phyloP scores from a whole-genome alignment of 2,113 vertebrate species.

The Prolemur simus region DNA sequence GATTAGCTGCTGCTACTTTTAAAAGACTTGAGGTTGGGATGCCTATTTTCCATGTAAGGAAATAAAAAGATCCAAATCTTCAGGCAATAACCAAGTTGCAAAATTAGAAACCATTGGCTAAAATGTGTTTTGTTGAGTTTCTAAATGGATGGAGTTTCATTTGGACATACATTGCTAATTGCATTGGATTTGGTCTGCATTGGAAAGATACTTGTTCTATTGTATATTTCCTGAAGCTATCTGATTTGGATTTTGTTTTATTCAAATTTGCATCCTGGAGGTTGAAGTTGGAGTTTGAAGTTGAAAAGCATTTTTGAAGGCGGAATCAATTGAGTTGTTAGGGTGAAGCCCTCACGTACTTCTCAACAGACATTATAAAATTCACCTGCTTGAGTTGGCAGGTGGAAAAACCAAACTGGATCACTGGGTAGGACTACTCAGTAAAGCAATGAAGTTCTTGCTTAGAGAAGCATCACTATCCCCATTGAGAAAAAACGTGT shows the following conservation, averaged over 20 bases:
- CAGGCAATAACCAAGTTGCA: slow-evolving; percentile 13
- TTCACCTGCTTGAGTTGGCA: slow-evolving; percentile 43
- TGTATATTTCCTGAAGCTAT: slow-evolving; percentile 21
- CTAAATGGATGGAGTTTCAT: slow-evolving; percentile 23
- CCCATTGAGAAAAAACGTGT: slow-evolving; percentile 64
- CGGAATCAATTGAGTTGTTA: slow-evolving; percentile 49
- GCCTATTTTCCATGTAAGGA: not conserved
- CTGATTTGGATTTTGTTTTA: slow-evolving; percentile 21
- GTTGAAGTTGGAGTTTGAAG: slow-evolving; percentile 41
- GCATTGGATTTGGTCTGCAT: not conserved
- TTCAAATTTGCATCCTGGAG: slow-evolving; percentile 47
- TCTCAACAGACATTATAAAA: slow-evolving; percentile 56
- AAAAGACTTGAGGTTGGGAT: slow-evolving; percentile 50
- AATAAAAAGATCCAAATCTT: slow-evolving; percentile 49
- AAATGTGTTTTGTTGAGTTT: slow-evolving; percentile 50
- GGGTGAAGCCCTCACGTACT: slow-evolving; percentile 3
- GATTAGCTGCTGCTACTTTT: slow-evolving; percentile 60
- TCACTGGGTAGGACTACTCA: slow-evolving; percentile 63
- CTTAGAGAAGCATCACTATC: slow-evolving; percentile 58
- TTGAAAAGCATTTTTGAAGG: slow-evolving; percentile 66
- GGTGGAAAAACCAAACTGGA: slow-evolving; percentile 59
- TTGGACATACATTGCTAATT: not conserved
- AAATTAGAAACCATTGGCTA: slow-evolving; percentile 41
- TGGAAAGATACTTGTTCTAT: slow-evolving; percentile 17
- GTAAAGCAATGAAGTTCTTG: slow-evolving; percentile 45